Evolutionary conservation across 2,888 invertebrate genomes (phyloP), one percentile per base, ranked within the genome.

Genomic region (Anagyrus pseudococci): DNA sequence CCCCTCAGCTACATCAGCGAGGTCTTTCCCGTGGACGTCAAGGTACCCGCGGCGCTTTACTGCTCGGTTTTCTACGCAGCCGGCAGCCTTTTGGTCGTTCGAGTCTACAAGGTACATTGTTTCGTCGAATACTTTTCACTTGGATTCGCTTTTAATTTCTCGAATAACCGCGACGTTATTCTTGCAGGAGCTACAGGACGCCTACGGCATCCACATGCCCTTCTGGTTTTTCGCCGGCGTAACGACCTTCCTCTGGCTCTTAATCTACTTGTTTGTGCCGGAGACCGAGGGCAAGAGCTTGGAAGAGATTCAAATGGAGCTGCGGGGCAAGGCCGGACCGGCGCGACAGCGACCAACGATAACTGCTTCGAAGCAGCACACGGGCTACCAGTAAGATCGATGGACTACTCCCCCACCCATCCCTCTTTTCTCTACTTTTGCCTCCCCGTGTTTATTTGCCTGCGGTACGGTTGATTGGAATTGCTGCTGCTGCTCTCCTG

Each of bases 231-330:
- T 79, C 62, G 67, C 78, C 7, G 67, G 56, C 23, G 72, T 79
- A 62, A 78, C 77, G 15, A 65, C 71, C 54, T n/a, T 78, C 55
- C 58, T 79, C 48, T 79, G 77, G 77, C 63, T 77, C 23, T 64
- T 76, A 41, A 76, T 78, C 66, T 80, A 78, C 68, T 65, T 74
- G 44, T 77, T 73, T 67, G 76, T 80, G 37, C 78, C 79, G 15
- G 80, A 80, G 66, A 80, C 80, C 17, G 80, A 80, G 64, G 79
- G 80, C 54, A 80, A 79, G 66, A 78, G 74, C 65, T 72, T 80
- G 69, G 78, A 78, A 64, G 76, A 79, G 68, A 76, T 80, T 72
- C 76, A 79, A 60, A 69, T 72, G 59, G 72, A 74, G 54, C 68
- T 80, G 47, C 69, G 70, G 50, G 67, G 69, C 22, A 70, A 71